Conservation (phyloP, 2,113 vertebrate species). For the Hemichromis elongatus region DNA sequence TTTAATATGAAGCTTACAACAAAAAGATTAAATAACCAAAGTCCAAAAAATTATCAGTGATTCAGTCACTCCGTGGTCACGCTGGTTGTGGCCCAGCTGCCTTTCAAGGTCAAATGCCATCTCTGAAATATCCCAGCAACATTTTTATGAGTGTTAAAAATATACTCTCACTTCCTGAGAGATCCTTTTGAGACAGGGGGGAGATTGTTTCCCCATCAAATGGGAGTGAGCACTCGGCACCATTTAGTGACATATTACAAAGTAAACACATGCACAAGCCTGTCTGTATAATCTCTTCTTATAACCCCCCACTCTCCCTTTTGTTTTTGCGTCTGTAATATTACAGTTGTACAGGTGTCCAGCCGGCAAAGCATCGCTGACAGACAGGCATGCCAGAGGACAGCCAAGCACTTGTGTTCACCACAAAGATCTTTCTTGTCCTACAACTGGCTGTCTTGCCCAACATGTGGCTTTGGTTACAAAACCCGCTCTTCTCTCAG, state of each 20-base stretch:
- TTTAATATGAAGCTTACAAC: neutral
- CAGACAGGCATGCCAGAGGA: slow-evolving; percentile 69
- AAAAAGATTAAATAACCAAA: neutral
- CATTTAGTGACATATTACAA: slow-evolving; percentile 25
- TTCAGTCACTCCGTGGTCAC: neutral
- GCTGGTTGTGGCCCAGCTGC: neutral
- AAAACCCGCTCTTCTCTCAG: slow-evolving; percentile 53
- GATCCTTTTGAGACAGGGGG: neutral
- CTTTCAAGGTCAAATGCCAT: slow-evolving; percentile 26
- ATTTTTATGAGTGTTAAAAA: slow-evolving; percentile 4
- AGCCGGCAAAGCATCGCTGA: slow-evolving; percentile 47
- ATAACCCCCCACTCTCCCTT: neutral
- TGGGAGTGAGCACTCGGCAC: slow-evolving; percentile 10
- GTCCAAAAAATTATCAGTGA: neutral
- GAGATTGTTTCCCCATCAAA: slow-evolving; percentile 11
- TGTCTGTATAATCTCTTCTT: slow-evolving; percentile 24
- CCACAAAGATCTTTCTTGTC: slow-evolving; percentile 78
- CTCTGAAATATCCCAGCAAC: neutral
- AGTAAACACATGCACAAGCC: slow-evolving; percentile 21
- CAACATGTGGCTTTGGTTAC: slow-evolving; percentile 71
- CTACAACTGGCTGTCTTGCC: slow-evolving; percentile 63
- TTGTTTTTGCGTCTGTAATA: slow-evolving; percentile 62
- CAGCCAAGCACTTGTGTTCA: slow-evolving; percentile 75
- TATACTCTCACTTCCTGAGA: neutral
- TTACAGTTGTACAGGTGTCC: slow-evolving; percentile 72